Evolutionary conservation across 2,113 vertebrate species (phyloP), one percentile per base, ranked within the genome.

Genomic region (Mystacornis crossleyi): DNA sequence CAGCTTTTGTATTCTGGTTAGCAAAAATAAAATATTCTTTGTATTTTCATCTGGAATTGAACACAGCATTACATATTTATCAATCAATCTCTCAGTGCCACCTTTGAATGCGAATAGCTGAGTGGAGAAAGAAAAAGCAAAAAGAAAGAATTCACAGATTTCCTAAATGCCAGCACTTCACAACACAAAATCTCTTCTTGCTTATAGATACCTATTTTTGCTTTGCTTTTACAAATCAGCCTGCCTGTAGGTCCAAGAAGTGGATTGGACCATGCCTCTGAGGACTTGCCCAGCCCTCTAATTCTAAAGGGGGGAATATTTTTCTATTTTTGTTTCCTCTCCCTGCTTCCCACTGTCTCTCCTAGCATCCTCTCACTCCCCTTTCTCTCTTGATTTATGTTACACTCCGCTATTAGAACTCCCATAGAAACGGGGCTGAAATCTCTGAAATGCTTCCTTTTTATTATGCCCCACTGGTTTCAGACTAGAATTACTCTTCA

Each of bases 361-460:
- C 80, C 53, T 73, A 53, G 48, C 36, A 75, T 75, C 33, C 73
- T 88, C 87, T 95, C 15, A 3, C 67, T 91, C 73, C 51, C 60
- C 47, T 90, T 96, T 91, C 38, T 73, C 53, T 58, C 29, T 80
- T 89, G 45, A 61, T 81, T 58, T 81, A 93, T 93, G 94, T 97
- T 93, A 92, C 45, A 83, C 11, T 78, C 66, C 1, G 3, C 78
- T 91, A 73, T 74, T 67, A 78, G 43, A 81, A 91, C 66, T 94
- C 89, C 84, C 81, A 69, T 6, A 70, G 85, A 96, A 89, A 86
- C 1, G 2, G 45, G 73, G 83, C 17, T 61, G 50, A 61, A 86
- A 84, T 93, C 92, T 89, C 77, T 72, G 82, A 95, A 97, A 97
- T 40, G 58, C 61, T 91, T 94, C 70, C 67, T 87, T 81, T 97